Base-by-base conservation (phyloP, 1,140 invertebrate genomes). In the Drosophila eugracilis region DNA sequence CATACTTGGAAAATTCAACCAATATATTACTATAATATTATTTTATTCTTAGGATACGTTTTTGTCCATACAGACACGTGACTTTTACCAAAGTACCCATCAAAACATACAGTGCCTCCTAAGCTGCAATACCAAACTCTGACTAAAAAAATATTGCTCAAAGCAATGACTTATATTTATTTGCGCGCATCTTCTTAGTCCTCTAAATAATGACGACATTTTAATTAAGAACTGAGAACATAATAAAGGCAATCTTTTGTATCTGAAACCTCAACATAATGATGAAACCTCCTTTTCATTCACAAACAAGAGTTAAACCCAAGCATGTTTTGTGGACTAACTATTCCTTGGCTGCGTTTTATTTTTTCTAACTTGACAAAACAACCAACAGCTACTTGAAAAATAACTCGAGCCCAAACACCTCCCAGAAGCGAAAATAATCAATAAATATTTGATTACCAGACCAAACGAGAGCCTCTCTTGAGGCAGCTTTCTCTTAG, bases 121-220 rank as follows among this genome's bases (percentile, higher is more conserved):
- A n/a, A n/a, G n/a, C n/a, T n/a, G n/a, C n/a, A n/a, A n/a, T n/a
- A n/a, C n/a, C n/a, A n/a, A n/a, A n/a, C n/a, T n/a, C n/a, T n/a
- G n/a, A n/a, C n/a, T n/a, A n/a, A n/a, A 10, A 12, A 32, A 32
- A 2, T n/a, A 3, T 3, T 12, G n/a, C 30, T 9, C 10, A 32
- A 32, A 9, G 4, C 30, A 12, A 12, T 12, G 30, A 12, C 37
- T 49, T 55, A 37, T 48, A 54, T 48, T 37, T 54, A 37, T 21
- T 21, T 52, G 54, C 3, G 28, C 55, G 21, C 30, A 36, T 24
- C 49, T 62, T 50, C 50, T 39, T 41, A 59, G 80, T 78, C 86
- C 86, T 75, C 88, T 90, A 81, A 90, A 81, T 65, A 77, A 86
- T 90, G 86, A 90, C 86, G 86, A n/a, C n/a, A n/a, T n/a, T n/a